Conservation (phyloP, 2,797 vertebrate genomes). For the Pseudochromis fuscus region DNA sequence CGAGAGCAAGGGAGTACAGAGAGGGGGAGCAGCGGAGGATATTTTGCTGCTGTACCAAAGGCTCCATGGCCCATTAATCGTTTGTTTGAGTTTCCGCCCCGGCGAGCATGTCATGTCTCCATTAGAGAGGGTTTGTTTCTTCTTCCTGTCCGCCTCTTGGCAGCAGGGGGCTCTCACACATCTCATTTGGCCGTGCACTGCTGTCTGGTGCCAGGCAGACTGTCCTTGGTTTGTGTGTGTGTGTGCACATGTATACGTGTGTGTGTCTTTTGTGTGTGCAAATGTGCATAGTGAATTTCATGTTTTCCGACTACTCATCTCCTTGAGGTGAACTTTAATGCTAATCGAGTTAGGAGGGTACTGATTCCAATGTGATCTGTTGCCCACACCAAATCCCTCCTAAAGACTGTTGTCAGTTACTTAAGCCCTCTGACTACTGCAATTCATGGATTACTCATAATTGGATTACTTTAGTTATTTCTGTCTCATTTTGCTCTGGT, state of each 20-base stretch:
- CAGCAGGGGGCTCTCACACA: constrained; percentile 88
- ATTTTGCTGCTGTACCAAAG: constrained; percentile 79
- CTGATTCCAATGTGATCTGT: constrained; percentile 66
- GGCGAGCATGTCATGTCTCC: constrained; percentile 88
- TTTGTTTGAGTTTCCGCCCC: constrained; percentile 89
- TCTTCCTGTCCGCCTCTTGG: constrained; percentile 83
- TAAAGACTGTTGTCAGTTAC: constrained; percentile 70
- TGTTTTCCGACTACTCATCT: constrained; percentile 69
- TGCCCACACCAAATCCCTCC: constrained; percentile 64
- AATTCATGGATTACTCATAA: constrained; percentile 66
- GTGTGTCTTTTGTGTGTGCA: constrained; percentile 35
- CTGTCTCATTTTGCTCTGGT: constrained; percentile 27
- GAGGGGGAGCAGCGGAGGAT: constrained; percentile 58
- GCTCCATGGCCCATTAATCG: constrained; percentile 87
- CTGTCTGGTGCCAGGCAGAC: constrained; percentile 89
- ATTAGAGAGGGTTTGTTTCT: constrained; percentile 88
- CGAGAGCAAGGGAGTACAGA: constrained; percentile 61
- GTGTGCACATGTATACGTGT: constrained; percentile 19
- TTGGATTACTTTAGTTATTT: constrained; percentile 68
- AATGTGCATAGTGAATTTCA: constrained; percentile 45
- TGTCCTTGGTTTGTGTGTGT: constrained; percentile 74
- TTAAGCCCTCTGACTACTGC: constrained; percentile 57
- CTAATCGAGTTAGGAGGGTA: constrained; percentile 68
- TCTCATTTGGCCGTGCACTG: constrained; percentile 81
- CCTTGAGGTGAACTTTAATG: constrained; percentile 60